Evolutionary conservation across 2,797 vertebrate species (phyloP).

Genomic region (Urophycis tenuis): DNA sequence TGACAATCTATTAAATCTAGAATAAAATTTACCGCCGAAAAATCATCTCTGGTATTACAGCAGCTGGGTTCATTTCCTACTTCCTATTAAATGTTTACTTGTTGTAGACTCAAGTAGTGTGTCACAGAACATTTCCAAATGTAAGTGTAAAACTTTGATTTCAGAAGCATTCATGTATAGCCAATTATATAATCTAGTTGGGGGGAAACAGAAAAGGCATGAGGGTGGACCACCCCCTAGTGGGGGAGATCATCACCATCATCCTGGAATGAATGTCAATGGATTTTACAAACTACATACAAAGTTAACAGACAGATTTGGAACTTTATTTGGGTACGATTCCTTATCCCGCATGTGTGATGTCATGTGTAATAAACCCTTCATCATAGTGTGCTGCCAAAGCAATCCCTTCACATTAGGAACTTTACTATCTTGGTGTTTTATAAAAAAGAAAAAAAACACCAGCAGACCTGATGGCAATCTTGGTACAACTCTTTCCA

Average conservation of each 20-base stretch:
- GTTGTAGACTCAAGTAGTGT: not conserved
- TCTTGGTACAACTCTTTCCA: conserved; percentile 38
- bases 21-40: not conserved
- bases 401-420: conserved; percentile 38
- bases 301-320: conserved; percentile 24
- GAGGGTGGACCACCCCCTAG: conserved; percentile 55
- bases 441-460: conserved; percentile 31
- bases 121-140: not conserved
- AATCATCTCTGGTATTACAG: not conserved
- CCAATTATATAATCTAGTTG: not conserved
- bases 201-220: not conserved
- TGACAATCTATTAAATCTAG: not conserved
- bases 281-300: conserved; percentile 3
- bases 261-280: not conserved
- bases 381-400: conserved; percentile 40
- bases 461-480: conserved; percentile 41
- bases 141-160: not conserved
- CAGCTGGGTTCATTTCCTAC: not conserved
- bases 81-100: not conserved
- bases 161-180: not conserved
- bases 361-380: conserved; percentile 48
- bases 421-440: conserved; percentile 4
- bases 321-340: conserved; percentile 56
- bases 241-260: conserved; percentile 41
- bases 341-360: conserved; percentile 56